Evolutionary conservation across 2,113 vertebrate genomes (phyloP).

Genomic region (Trogon melanurus): DNA sequence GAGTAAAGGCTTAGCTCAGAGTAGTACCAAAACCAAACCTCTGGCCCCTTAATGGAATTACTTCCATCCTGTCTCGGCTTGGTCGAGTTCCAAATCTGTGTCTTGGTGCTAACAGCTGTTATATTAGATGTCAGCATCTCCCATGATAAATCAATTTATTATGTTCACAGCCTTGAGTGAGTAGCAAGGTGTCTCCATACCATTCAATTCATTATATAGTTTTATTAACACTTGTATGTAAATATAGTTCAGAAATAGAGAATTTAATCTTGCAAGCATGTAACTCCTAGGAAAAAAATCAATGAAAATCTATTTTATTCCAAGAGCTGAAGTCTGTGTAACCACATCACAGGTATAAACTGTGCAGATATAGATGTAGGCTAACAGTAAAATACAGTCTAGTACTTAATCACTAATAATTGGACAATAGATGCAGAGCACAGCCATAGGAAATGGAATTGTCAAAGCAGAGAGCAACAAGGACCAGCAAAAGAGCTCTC

Average conservation of each 20-base stretch:
- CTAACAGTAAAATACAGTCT: constrained; percentile 3
- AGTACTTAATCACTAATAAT: constrained; percentile 47
- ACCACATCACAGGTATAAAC: neutral
- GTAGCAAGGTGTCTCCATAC: neutral
- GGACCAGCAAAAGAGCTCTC: constrained; percentile 8
- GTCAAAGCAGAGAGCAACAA: neutral
- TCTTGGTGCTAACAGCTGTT: neutral
- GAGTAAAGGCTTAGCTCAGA: neutral
- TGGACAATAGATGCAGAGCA: constrained; percentile 23
- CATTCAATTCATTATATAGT: neutral
- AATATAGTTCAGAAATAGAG: neutral
- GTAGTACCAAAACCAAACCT: neutral
- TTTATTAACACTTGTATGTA: neutral
- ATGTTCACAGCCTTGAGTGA: neutral
- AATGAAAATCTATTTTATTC: neutral
- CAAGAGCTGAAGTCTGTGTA: neutral
- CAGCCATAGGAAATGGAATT: constrained; percentile 5
- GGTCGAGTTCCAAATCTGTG: constrained; percentile 5
- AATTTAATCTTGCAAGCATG: neutral
- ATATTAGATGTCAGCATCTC: neutral
- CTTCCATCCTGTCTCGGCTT: neutral
- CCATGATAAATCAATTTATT: neutral
- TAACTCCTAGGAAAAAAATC: neutral
- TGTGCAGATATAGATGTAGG: neutral
- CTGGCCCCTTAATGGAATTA: constrained; percentile 1